Base-by-base conservation (phyloP, 2,888 invertebrate genomes). In the Eudemis profundana region DNA sequence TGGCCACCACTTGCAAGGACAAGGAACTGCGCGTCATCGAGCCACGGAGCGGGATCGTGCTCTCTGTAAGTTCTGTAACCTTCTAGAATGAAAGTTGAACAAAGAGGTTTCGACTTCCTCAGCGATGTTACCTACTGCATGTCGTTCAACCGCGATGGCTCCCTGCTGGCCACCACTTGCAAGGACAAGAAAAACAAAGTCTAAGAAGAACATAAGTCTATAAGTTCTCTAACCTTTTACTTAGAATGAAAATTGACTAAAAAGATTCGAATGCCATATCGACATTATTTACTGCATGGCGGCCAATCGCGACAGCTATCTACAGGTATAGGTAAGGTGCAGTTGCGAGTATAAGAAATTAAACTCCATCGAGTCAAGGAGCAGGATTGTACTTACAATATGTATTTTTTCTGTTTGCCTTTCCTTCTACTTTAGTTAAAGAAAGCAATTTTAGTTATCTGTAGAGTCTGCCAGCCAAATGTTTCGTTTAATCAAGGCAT, bases 1-100 rank as follows among this genome's bases (percentile, higher is more conserved):
- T 98, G 51, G 97, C 97, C 3, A 97, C 97, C 59, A 97, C 98
- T 0, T 96, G 97, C 88, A 98, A 98, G 90, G 98, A 99, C 86
- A 98, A 97, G 87, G 96, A 96, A 82, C 90, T 99, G 62, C 91
- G 98, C 33, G 94, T 99, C 56, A 96, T 98, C 74, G 97, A 98
- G 82, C 97, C 98, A 0, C 93, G 98, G 69, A 95, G 95, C 61
- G 98, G 98, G 61, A 95, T 96, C 60, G 93, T 97, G 12, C 93
- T 97, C 60, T 94, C 96, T 77, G 97, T 97, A 82, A 93, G 94
- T 93, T 38, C 19, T n/a, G 50, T 5, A 14, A 14, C 17, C 4
- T 38, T 2, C 4, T 10, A 8, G 12, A 12, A 14, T 3, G 1
- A 14, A 7, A 3, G 21, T 53, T 7, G 23, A 46, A 44, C 15